Percentiles rank a stretch among this genome's conserved stretches.
Conservation (phyloP, 2,888 invertebrate genomes). For the Plebejus anna region DNA sequence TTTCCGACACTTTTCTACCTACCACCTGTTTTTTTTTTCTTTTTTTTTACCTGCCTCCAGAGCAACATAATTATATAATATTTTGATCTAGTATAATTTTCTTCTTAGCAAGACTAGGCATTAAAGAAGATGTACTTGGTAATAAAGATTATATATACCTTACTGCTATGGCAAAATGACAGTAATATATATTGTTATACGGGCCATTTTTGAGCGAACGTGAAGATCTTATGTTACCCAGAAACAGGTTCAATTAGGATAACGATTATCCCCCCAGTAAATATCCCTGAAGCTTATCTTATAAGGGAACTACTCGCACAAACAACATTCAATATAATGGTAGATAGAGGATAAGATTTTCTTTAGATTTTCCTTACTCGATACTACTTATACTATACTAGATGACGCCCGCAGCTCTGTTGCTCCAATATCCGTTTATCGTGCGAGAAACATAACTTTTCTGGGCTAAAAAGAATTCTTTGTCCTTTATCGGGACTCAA, state of each 20-base stretch:
- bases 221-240: background rate
- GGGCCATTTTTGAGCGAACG: background rate
- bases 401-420: too few relatives aligned
- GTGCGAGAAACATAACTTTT: too few relatives aligned
- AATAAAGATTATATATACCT: background rate
- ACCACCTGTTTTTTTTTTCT: too few relatives aligned
- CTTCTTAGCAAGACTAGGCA: too few relatives aligned
- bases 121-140: background rate
- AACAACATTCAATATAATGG: background rate
- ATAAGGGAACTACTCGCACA: background rate
- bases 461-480: too few relatives aligned
- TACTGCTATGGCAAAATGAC: background rate
- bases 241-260: background rate
- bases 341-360: background rate
- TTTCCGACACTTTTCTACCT: too few relatives aligned
- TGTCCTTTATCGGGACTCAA: too few relatives aligned
- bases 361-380: background rate
- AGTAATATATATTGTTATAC: background rate
- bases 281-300: conserved; percentile 6
- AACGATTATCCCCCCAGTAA: background rate
- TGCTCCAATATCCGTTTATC: too few relatives aligned
- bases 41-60: too few relatives aligned
- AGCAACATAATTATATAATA: too few relatives aligned
- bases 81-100: too few relatives aligned
- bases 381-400: background rate